phyloP scores from a whole-genome alignment of 2,113 vertebrate species.

The Poeciliopsis occidentalis region DNA sequence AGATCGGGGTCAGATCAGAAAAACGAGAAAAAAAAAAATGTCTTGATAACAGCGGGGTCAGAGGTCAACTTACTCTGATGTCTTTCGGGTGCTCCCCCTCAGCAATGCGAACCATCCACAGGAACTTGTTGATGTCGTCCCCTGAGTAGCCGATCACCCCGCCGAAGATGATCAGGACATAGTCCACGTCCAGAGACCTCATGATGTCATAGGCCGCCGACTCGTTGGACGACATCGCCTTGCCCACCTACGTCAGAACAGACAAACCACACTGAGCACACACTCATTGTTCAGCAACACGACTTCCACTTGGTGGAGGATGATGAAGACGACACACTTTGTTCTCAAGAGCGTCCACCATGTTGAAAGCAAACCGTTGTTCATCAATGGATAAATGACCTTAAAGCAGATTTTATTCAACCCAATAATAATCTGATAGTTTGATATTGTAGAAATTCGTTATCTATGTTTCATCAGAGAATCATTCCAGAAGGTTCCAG shows the following conservation, averaged over 20 bases:
- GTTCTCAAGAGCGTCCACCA: no score
- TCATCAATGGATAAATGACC: no score
- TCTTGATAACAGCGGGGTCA: neutral
- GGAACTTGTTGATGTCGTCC: constrained; percentile 97
- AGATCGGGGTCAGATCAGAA: neutral
- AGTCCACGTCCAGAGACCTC: constrained; percentile 95
- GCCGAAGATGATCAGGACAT: constrained; percentile 96
- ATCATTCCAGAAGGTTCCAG: no score
- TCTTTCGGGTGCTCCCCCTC: constrained; percentile 97
- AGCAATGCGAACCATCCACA: constrained; percentile 99
- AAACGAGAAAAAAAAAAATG: neutral
- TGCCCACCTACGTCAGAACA: constrained; percentile 85
- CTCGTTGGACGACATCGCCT: constrained; percentile 98
- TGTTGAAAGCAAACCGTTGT: no score
- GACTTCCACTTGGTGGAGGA: no score
- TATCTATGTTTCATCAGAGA: no score
- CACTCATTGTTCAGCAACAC: no score
- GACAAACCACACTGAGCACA: neutral
- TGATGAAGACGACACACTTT: no score
- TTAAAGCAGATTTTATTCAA: no score
- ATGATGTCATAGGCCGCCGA: constrained; percentile 95
- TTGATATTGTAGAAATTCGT: no score
- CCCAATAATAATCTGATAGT: no score
- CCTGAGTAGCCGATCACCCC: constrained; percentile 98
- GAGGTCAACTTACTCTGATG: constrained; percentile 86